A percentile compares a stretch with the other conserved stretches of the same genome.
Conservation (phyloP, 1,140 invertebrate genomes). For the Tetraneura akinire region DNA sequence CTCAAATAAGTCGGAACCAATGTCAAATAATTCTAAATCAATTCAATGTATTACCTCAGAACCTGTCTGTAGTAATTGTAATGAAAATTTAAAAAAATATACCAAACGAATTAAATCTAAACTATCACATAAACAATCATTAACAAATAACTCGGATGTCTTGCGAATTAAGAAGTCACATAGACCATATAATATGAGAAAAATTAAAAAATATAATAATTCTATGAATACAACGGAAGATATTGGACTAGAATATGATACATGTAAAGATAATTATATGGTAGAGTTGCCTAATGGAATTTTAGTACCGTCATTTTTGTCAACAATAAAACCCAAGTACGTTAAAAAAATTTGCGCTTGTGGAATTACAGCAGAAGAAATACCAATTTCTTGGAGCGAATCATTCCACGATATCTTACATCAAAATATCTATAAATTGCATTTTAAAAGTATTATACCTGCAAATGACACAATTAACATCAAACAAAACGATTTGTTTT, state of each 20-base stretch:
- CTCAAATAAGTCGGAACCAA: neutral
- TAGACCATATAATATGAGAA: neutral
- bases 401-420: constrained; percentile 18
- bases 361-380: constrained; percentile 19
- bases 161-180: neutral
- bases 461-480: neutral
- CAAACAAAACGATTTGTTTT: constrained; percentile 20
- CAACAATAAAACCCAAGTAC: constrained; percentile 28
- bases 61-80: neutral
- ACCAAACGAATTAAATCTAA: neutral
- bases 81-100: neutral
- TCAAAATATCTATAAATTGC: constrained; percentile 37
- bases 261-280: constrained; percentile 30
- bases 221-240: neutral
- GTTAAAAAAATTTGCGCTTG: constrained; percentile 32
- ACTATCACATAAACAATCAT: neutral
- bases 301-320: constrained; percentile 24
- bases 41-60: neutral
- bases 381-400: constrained; percentile 12
- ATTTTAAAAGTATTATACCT: neutral
- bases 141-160: neutral
- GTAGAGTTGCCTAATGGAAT: constrained; percentile 26
- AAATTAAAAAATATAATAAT: neutral
- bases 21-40: neutral
- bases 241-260: constrained; percentile 41